These are phyloP conservation scores for Stomatorhinus ivindoensis DNA, from an alignment of 2,113 vertebrate species.

Conservation along the genomic window DNA sequence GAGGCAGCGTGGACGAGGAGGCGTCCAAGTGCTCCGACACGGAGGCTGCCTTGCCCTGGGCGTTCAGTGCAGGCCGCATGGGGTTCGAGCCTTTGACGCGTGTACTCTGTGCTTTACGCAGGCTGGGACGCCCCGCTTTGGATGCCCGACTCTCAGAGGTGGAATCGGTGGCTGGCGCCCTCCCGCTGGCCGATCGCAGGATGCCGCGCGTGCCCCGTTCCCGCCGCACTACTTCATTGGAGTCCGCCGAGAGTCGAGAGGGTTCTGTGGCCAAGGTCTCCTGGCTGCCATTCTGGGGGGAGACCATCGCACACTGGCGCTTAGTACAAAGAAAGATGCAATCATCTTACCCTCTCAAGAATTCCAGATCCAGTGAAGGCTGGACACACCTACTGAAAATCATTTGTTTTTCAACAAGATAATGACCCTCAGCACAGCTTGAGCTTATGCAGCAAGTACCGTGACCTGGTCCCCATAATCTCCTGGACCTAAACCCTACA, in stretches of 20 bases:
- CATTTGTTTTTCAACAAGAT: background rate
- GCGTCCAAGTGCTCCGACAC: slow-evolving; percentile 70
- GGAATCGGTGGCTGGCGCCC: slow-evolving; percentile 58
- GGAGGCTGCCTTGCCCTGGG: slow-evolving; percentile 65
- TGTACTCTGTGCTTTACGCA: slow-evolving; percentile 74
- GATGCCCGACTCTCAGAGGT: slow-evolving; percentile 57
- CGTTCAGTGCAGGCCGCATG: slow-evolving; percentile 48
- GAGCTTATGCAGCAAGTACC: background rate
- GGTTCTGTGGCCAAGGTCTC: slow-evolving; percentile 86
- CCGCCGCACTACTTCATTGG: slow-evolving; percentile 65
- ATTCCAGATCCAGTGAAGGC: background rate
- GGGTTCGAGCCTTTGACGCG: slow-evolving; percentile 63
- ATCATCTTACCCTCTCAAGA: background rate
- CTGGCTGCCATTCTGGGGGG: slow-evolving; percentile 74
- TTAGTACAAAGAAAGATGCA: background rate
- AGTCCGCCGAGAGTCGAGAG: slow-evolving; percentile 71
- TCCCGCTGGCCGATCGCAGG: slow-evolving; percentile 76
- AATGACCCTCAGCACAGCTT: background rate
- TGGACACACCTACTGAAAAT: background rate
- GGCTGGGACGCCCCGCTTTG: slow-evolving; percentile 59
- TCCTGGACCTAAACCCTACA: background rate
- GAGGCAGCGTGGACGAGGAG: slow-evolving; percentile 71
- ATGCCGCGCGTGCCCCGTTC: slow-evolving; percentile 61
- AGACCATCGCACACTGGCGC: slow-evolving; percentile 14
- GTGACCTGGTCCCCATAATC: background rate